These are phyloP conservation scores for Anomalospiza imberbis DNA, from an alignment of 2,797 vertebrate species.

Conservation along the genomic window DNA sequence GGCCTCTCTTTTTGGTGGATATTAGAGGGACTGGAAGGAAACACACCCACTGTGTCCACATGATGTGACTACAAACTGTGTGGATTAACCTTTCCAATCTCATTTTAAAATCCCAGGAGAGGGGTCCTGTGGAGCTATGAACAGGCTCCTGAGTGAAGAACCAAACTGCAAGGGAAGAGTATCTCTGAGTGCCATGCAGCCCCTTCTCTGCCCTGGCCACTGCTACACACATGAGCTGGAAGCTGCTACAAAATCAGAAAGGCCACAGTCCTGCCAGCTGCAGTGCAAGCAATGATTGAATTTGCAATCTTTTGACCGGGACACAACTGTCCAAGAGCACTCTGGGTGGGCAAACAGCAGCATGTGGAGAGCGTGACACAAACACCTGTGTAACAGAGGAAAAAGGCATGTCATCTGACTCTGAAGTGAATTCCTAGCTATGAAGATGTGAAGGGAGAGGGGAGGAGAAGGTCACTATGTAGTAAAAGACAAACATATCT, in stretches of 20 bases:
- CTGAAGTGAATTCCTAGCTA: background rate
- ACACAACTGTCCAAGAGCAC: background rate
- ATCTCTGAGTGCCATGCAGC: background rate
- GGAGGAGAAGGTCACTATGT: constrained; percentile 50
- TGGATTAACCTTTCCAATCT: background rate
- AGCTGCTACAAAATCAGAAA: background rate
- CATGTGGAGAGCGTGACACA: background rate
- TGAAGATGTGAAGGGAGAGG: constrained; percentile 29
- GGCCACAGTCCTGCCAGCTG: background rate
- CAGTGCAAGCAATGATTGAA: background rate
- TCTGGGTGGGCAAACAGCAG: rapidly evolving
- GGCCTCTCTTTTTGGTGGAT: no score
- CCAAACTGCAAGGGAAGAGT: background rate
- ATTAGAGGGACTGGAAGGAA: background rate
- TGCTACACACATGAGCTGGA: background rate
- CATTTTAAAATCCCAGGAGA: background rate
- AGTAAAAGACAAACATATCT: constrained; percentile 63
- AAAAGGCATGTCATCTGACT: background rate
- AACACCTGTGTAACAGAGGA: background rate
- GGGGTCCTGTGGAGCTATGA: background rate
- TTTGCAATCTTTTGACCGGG: background rate
- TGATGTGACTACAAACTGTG: background rate
- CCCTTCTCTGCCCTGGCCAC: background rate
- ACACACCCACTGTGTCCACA: background rate
- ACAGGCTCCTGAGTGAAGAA: background rate